Evolutionary conservation across 2,888 invertebrate genomes (phyloP).

Genomic region (Chalcosyrphus nemorum): DNA sequence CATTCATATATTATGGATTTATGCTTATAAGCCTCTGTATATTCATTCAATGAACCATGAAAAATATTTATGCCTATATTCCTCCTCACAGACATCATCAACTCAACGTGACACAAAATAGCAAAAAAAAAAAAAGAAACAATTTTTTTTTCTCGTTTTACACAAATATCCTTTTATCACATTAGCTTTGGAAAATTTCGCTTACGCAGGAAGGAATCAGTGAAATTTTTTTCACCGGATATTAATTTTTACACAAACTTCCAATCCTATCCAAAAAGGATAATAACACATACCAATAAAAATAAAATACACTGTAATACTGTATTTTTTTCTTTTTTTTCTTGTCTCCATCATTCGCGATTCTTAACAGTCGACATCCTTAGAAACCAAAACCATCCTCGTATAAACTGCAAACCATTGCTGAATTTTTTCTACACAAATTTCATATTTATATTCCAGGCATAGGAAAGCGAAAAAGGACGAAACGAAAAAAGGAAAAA

Average conservation of each 20-base stretch:
- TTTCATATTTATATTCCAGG: constrained; percentile 60
- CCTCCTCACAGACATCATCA: neutral
- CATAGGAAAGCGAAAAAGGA: constrained; percentile 24
- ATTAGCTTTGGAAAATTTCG: constrained; percentile 56
- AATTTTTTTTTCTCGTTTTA: neutral
- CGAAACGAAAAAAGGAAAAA: neutral
- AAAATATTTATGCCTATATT: constrained; percentile 42
- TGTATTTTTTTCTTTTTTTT: no score
- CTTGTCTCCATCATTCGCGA: constrained; percentile 26
- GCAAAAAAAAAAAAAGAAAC: constrained; percentile 5
- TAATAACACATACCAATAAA: constrained; percentile 35
- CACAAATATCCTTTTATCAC: constrained; percentile 35
- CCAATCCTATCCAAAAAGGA: constrained; percentile 53
- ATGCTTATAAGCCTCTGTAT: constrained; percentile 51
- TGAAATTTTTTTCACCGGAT: constrained; percentile 57
- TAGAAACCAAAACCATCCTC: constrained; percentile 8
- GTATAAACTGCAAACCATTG: constrained; percentile 36
- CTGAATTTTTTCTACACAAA: constrained; percentile 23
- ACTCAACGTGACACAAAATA: neutral
- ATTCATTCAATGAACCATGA: constrained; percentile 63
- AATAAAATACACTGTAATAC: constrained; percentile 1
- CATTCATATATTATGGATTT: constrained; percentile 51
- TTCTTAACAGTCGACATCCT: constrained; percentile 27
- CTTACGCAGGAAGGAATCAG: constrained; percentile 52
- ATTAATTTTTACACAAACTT: constrained; percentile 70